phyloP scores from a whole-genome alignment of 2,888 invertebrate genomes.

The Muschampia plurimacula region DNA sequence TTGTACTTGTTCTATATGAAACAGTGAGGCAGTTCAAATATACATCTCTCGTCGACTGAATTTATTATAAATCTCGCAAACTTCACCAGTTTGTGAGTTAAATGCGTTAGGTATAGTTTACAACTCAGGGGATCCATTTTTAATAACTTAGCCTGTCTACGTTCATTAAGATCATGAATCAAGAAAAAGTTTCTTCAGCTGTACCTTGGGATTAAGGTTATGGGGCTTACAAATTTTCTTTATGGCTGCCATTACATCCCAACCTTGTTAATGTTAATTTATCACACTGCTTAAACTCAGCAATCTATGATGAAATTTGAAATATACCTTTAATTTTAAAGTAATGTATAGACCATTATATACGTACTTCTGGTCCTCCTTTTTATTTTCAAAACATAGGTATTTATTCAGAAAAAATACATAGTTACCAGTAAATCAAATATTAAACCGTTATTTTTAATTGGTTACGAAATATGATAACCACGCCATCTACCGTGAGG shows the following conservation, averaged over 20 bases:
- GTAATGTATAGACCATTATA: no score
- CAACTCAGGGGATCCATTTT: conserved; percentile 54
- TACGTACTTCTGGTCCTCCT: no score
- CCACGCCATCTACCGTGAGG: conserved; percentile 7
- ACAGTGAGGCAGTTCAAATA: conserved; percentile 39
- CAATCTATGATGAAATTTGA: background rate
- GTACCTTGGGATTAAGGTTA: conserved; percentile 15
- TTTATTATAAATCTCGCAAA: conserved; percentile 47
- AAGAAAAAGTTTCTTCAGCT: conserved; percentile 23
- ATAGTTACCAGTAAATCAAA: no score
- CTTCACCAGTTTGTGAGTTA: conserved; percentile 48
- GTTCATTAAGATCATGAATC: conserved; percentile 42
- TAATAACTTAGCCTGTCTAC: conserved; percentile 48
- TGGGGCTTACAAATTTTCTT: conserved; percentile 14
- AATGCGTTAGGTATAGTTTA: conserved; percentile 50
- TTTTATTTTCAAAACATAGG: no score
- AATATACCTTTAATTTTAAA: no score
- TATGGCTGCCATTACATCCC: background rate
- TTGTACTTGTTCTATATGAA: conserved; percentile 11
- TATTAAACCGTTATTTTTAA: no score
- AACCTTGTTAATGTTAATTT: background rate
- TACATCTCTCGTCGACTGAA: conserved; percentile 43
- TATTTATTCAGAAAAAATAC: no score
- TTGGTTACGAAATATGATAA: background rate
- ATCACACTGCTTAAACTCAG: background rate